Evolutionary conservation across 37 sponge, comb jelly and placozoan species (phyloP).

Genomic region (Ephydatia muelleri): DNA sequence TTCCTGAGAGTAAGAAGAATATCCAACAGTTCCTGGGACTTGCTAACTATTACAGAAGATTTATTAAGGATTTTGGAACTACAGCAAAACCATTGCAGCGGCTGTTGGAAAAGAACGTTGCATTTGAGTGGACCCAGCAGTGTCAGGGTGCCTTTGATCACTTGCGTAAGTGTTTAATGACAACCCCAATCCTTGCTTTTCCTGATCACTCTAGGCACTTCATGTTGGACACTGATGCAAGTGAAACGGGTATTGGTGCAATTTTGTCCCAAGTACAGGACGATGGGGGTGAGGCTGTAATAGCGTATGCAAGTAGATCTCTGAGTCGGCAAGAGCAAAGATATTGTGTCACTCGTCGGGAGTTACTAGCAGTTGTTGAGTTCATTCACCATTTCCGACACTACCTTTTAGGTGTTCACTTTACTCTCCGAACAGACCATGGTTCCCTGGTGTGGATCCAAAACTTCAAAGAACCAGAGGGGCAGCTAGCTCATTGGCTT

Average conservation of each 20-base stretch:
- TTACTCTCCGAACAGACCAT: slow-evolving; percentile 33
- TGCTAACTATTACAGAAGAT: slow-evolving; percentile 17
- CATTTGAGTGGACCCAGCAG: slow-evolving; percentile 31
- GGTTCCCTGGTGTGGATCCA: slow-evolving; percentile 34
- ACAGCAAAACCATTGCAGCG: slow-evolving; percentile 40
- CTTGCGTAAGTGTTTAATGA: background rate
- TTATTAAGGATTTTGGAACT: slow-evolving; percentile 16
- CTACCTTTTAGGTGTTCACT: slow-evolving; percentile 9
- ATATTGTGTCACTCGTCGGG: slow-evolving; percentile 34
- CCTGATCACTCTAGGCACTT: slow-evolving; percentile 21
- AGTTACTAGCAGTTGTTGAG: slow-evolving; percentile 25
- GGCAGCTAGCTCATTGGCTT: slow-evolving; percentile 24
- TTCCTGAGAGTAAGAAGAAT: slow-evolving; percentile 11
- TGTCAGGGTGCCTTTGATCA: slow-evolving; percentile 28
- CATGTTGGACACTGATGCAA: slow-evolving; percentile 56
- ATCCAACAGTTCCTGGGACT: slow-evolving; percentile 46
- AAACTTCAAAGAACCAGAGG: slow-evolving; percentile 37
- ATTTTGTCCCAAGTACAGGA: slow-evolving; percentile 35
- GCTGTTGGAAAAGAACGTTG: slow-evolving; percentile 16
- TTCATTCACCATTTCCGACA: slow-evolving; percentile 23
- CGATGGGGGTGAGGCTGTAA: slow-evolving; percentile 25
- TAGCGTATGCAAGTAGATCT: slow-evolving; percentile 22
- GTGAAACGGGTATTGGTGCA: slow-evolving; percentile 40
- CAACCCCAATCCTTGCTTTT: slow-evolving; percentile 29
- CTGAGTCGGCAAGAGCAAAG: slow-evolving; percentile 22